Base-by-base conservation (phyloP, 1,140 invertebrate species). In the Mizuhopecten yessoensis region DNA sequence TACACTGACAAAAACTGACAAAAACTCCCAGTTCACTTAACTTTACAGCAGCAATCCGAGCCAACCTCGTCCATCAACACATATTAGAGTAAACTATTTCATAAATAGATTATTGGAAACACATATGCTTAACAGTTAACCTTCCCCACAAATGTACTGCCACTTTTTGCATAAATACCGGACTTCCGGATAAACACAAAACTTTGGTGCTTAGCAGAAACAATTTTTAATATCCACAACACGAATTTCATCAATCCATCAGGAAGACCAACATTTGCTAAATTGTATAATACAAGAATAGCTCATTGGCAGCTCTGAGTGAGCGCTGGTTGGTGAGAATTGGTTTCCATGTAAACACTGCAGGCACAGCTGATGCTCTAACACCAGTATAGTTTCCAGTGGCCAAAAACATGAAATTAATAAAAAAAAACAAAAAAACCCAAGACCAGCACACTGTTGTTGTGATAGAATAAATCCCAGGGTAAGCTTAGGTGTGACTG, bases 61-160 rank as follows among this genome's bases (percentile, higher is more conserved):
- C 57, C n/a, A 75, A 29, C 57, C 17, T 75, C 57, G 29, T 75
- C 57, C 57, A 75, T 45, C 42, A 45, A 17, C 42, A 75, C n/a
- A n/a, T 29, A 29, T 75, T 29, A 75, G 57, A 75, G 57, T 75
- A 75, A 75, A 75, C 57, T 75, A 75, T 75, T 49, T 75, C 57
- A 75, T n/a, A n/a, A 75, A 75, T 23, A 75, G 57, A 75, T 75
- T 75, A 29, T 29, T 29, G 23, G 5, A 75, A 75, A 75, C 57
- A 75, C 2, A 75, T 5, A 75, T 7, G 29, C n/a, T 75, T 23
- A 17, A 29, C n/a, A 23, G 5, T 23, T 75, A 75, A 75, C 29
- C 29, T 75, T 17, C 1, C 17, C 57, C n/a, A 49, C 45, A 49
- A 49, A 13, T 75, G 57, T 75, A 75, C 57, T 29, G 36, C 23